phyloP scores from a whole-genome alignment of 2,113 vertebrate genomes.

The Mormyrus lacerda region DNA sequence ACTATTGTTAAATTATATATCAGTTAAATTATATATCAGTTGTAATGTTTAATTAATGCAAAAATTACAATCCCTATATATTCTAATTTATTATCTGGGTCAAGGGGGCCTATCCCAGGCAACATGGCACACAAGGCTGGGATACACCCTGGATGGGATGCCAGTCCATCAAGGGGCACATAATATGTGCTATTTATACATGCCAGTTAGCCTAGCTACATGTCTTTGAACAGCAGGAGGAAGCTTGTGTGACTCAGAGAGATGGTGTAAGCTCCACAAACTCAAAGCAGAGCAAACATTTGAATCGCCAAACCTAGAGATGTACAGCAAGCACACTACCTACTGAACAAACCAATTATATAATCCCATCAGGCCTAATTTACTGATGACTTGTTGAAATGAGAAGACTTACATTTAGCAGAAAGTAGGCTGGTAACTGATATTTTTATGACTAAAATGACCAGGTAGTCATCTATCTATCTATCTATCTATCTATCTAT shows the following conservation, averaged over 20 bases:
- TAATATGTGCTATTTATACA: background rate
- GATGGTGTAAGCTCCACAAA: background rate
- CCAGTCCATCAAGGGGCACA: background rate
- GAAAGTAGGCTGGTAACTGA: background rate
- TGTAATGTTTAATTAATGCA: background rate
- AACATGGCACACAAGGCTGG: background rate
- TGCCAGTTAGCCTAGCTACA: background rate
- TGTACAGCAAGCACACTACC: background rate
- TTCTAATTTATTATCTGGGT: background rate
- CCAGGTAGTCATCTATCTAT: background rate
- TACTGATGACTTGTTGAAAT: background rate
- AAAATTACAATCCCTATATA: background rate
- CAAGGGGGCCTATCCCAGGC: background rate
- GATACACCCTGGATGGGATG: background rate
- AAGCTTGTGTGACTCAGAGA: background rate
- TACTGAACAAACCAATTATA: background rate
- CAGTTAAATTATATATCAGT: background rate
- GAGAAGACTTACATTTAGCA: background rate
- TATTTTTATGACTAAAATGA: background rate
- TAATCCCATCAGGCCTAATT: background rate
- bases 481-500: too few relatives aligned
- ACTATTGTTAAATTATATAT: background rate
- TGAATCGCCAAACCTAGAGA: background rate
- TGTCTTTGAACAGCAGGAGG: background rate
- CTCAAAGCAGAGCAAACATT: background rate